These are phyloP conservation scores for Heliconius nattereri DNA, from an alignment of 1,140 invertebrate species.

Conservation along the genomic window DNA sequence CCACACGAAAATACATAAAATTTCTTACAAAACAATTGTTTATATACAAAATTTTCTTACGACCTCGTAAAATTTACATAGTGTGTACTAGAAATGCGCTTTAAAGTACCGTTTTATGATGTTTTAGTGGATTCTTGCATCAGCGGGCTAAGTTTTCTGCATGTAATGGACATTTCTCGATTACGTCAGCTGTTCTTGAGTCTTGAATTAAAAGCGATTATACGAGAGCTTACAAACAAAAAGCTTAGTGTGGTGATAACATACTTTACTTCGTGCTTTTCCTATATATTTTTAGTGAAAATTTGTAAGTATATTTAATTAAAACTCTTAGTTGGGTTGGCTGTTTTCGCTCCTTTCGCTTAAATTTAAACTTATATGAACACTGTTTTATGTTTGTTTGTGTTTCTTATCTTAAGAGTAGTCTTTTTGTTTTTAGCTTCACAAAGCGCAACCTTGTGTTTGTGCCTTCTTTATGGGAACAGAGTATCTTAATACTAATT, in stretches of 20 bases:
- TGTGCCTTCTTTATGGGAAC: too few relatives aligned
- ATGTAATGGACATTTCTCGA: conserved; percentile 1
- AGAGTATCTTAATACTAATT: too few relatives aligned
- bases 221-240: neutral
- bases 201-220: conserved; percentile 11
- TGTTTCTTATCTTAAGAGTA: too few relatives aligned
- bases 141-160: conserved; percentile 10
- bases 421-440: too few relatives aligned
- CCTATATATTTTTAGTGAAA: conserved; percentile 1
- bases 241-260: neutral
- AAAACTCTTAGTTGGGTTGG: neutral
- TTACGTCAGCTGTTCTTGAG: conserved; percentile 10
- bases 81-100: conserved; percentile 7
- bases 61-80: conserved; percentile 12
- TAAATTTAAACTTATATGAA: too few relatives aligned
- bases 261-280: neutral
- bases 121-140: conserved; percentile 14
- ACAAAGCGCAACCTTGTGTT: too few relatives aligned
- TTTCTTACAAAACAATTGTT: neutral
- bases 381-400: too few relatives aligned
- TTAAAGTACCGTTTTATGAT: neutral
- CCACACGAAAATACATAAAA: neutral
- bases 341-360: too few relatives aligned
- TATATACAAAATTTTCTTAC: neutral
- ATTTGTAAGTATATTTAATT: neutral